Percentiles rank a stretch among this genome's conserved stretches.
Evolutionary conservation across 1,140 invertebrate species (phyloP).

Genomic region (Drosophila bocqueti): DNA sequence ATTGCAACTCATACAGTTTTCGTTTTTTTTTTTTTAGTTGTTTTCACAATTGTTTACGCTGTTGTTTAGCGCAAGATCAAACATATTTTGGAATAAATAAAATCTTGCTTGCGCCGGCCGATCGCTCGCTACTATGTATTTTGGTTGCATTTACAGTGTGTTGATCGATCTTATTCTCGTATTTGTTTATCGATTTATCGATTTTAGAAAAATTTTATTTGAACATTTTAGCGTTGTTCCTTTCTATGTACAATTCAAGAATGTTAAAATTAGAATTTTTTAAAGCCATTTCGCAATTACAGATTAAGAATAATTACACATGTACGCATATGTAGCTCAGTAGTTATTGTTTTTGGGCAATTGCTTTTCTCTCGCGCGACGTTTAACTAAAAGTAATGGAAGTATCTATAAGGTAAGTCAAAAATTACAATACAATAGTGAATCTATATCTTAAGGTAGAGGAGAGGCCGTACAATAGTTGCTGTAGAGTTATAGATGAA

Average conservation of each 20-base stretch:
- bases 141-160: conserved; percentile 27
- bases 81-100: conserved; percentile 57
- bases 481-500: conserved; percentile 34
- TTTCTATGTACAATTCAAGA: conserved; percentile 77
- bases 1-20: conserved; percentile 65
- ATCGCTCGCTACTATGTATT: conserved; percentile 19
- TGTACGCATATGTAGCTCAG: conserved; percentile 48
- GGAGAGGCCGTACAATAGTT: conserved; percentile 55
- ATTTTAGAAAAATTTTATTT: conserved; percentile 50
- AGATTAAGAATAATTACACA: conserved; percentile 51
- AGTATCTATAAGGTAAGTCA: conserved; percentile 61
- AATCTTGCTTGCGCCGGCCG: conserved; percentile 56
- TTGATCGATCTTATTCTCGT: conserved; percentile 43
- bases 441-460: conserved; percentile 65
- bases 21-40: conserved; percentile 30
- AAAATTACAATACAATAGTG: conserved; percentile 53
- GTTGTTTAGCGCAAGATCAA: conserved; percentile 49
- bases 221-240: conserved; percentile 59
- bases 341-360: conserved; percentile 49
- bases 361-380: conserved; percentile 43
- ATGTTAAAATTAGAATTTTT: conserved; percentile 72
- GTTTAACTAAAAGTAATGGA: conserved; percentile 76
- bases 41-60: conserved; percentile 63
- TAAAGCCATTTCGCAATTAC: conserved; percentile 69
- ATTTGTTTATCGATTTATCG: conserved; percentile 36